Base-by-base conservation (phyloP, 1,140 invertebrate genomes). In the Papilio aristodemus region DNA sequence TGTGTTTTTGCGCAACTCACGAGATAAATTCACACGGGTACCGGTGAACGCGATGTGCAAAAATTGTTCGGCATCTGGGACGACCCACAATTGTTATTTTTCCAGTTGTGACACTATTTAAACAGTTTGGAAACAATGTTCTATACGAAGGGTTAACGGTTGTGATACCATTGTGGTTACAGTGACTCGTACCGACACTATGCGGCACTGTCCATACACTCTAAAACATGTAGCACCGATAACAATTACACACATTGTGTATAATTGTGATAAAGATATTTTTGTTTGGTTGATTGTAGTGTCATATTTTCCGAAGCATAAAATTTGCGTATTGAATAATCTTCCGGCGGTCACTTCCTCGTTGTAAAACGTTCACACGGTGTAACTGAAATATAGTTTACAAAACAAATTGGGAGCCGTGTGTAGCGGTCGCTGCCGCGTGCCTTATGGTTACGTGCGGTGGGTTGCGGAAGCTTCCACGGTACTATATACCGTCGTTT, bases 41-140 rank as follows among this genome's bases (percentile, higher is more conserved):
- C 46, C 9, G 46, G 46, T 13, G 46, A 54, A 54, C n/a, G n/a
- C 46, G 46, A 54, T 54, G 46, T 54, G 46, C 46, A 54, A 22
- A 54, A 54, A 54, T 54, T 10, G 19, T 25, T 17, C 9, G 46
- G 9, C 46, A 54, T 54, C 19, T 54, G 46, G 10, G 9, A 54
- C 19, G 10, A 54, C 9, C 19, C 11, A 11, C 9, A 10, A 54
- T 25, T 6, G 27, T 6, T 2, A 32, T 32, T 32, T 32, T 9
- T 8, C 22, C 17, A 25, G 9, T 54, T 25, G 19, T 9, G 46
- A 54, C 19, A 54, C 9, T 54, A 22, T 9, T 7, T 17, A 1
- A 46, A 46, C 14, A 46, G 41, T 46, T 19, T 46, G n/a, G 17
- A 46, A 50, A 50, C 17, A 50, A 19, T 19, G 17, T 22, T 50